A percentile compares a stretch with the other conserved stretches of the same genome.
Evolutionary conservation across 2,113 vertebrate species (phyloP).

Genomic region (Lycaon pictus): DNA sequence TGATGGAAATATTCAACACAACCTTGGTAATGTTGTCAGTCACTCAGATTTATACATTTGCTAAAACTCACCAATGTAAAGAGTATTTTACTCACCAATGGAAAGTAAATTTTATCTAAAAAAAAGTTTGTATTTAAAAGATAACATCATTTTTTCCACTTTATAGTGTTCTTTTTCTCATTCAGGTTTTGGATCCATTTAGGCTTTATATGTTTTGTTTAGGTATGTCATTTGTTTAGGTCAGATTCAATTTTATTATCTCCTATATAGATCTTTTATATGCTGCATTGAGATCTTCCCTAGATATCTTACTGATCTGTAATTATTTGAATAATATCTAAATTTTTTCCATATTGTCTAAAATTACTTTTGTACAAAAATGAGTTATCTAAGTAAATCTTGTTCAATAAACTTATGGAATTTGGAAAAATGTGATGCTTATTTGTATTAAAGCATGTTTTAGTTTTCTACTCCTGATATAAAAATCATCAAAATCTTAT

Average conservation of each 20-base stretch:
- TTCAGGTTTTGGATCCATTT: neutral
- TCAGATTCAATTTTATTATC: neutral
- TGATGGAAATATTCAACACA: neutral
- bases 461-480: neutral
- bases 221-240: neutral
- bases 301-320: neutral
- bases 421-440: neutral
- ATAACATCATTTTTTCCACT: neutral
- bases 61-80: neutral
- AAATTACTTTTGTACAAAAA: neutral
- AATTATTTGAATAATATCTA: neutral
- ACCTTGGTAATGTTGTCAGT: neutral
- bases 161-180: neutral
- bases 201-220: neutral
- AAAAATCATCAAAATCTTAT: neutral
- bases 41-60: neutral
- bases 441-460: neutral
- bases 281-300: neutral
- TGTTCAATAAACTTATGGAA: neutral
- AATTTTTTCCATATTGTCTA: neutral
- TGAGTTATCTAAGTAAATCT: neutral
- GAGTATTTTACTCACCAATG: neutral
- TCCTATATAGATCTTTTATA: neutral
- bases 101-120: neutral
- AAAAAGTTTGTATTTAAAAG: neutral